Conservation (phyloP, 2,888 invertebrate species). For the Blera fallax region DNA sequence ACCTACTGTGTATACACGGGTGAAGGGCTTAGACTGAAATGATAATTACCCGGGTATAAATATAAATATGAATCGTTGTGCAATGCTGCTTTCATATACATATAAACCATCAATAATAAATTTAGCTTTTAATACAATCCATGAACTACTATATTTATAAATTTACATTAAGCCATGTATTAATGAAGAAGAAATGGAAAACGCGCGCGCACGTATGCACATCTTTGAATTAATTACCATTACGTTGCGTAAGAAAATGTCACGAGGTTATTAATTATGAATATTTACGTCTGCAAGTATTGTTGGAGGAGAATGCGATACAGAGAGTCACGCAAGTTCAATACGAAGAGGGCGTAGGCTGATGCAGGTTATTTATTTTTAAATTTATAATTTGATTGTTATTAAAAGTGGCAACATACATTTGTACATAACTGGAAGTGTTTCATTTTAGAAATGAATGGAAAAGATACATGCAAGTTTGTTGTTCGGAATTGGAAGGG, state of each 20-base stretch:
- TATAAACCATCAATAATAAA: slow-evolving; percentile 24
- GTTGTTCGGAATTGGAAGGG: too few species aligned
- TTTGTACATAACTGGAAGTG: not conserved
- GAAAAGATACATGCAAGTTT: too few species aligned
- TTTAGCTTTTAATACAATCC: slow-evolving; percentile 35
- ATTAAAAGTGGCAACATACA: not conserved
- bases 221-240: slow-evolving; percentile 50
- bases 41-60: slow-evolving; percentile 50
- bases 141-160: slow-evolving; percentile 43
- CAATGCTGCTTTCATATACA: slow-evolving; percentile 18
- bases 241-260: slow-evolving; percentile 58
- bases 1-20: not conserved
- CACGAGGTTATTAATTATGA: slow-evolving; percentile 61
- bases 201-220: slow-evolving; percentile 15
- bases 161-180: slow-evolving; percentile 43
- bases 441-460: too few species aligned
- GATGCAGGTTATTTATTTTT: not conserved
- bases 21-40: slow-evolving; percentile 56
- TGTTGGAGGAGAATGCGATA: slow-evolving; percentile 15
- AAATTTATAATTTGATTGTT: not conserved
- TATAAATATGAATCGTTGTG: slow-evolving; percentile 37
- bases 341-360: slow-evolving; percentile 16
- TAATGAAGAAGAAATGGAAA: slow-evolving; percentile 40
- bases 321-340: slow-evolving; percentile 48
- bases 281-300: slow-evolving; percentile 45